A percentile compares a stretch with the other conserved stretches of the same genome.
Conservation (phyloP, 2,888 invertebrate species). For the Holacanthella duospinosa region DNA sequence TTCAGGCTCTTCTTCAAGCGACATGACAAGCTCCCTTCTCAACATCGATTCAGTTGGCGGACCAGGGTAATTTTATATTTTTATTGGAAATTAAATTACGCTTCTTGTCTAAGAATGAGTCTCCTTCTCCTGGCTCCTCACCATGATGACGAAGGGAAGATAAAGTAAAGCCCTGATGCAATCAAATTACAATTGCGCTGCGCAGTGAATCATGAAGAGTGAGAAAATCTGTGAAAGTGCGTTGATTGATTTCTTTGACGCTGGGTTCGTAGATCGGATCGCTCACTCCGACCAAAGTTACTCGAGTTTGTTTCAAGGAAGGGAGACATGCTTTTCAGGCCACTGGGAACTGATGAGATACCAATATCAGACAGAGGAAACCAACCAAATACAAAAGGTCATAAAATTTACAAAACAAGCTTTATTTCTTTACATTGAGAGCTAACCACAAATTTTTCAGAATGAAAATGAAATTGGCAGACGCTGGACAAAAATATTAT, state of each 20-base stretch:
- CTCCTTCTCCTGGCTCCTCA: not conserved
- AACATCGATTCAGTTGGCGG: too few relatives aligned
- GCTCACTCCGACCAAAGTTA: slow-evolving; percentile 54
- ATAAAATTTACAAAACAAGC: slow-evolving; percentile 1
- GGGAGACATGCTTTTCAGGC: slow-evolving; percentile 58
- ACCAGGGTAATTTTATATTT: not conserved
- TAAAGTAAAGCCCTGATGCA: too few relatives aligned
- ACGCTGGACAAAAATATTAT: too few relatives aligned
- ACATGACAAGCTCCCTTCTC: not conserved
- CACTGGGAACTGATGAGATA: slow-evolving; percentile 38
- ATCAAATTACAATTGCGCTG: too few relatives aligned
- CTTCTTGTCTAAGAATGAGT: not conserved
- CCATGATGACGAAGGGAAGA: not conserved
- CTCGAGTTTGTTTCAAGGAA: slow-evolving; percentile 81
- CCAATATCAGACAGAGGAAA: slow-evolving; percentile 38
- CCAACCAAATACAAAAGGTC: slow-evolving; percentile 29
- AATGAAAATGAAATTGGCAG: not conserved
- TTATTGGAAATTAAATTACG: not conserved
- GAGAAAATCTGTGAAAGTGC: not conserved
- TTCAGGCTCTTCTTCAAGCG: not conserved
- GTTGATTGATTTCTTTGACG: not conserved
- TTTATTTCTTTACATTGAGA: too few relatives aligned
- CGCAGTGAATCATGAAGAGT: not conserved
- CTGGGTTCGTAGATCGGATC: slow-evolving; percentile 2
- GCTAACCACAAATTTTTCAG: not conserved